Conservation (phyloP, 2,797 vertebrate genomes). For the Artibeus lituratus region DNA sequence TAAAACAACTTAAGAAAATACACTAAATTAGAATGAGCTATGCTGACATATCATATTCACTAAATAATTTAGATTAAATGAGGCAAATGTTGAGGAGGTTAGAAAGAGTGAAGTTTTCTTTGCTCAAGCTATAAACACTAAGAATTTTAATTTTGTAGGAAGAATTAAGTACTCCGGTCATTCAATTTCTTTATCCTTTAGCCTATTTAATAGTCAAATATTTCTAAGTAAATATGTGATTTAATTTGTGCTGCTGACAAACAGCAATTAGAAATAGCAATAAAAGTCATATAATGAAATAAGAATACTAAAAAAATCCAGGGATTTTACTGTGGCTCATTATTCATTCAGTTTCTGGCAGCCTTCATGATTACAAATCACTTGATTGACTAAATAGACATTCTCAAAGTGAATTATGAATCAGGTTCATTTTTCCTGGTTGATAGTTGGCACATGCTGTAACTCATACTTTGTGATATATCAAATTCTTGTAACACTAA, state of each 20-base stretch:
- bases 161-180: slow-evolving; percentile 57
- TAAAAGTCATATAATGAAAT: slow-evolving; percentile 85
- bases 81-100: neutral
- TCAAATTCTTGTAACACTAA: slow-evolving; percentile 82
- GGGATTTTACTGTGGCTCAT: slow-evolving; percentile 92
- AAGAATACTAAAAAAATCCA: slow-evolving; percentile 80
- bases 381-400: slow-evolving; percentile 99
- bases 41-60: slow-evolving; percentile 27
- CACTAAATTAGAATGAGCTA: slow-evolving; percentile 69
- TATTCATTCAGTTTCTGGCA: slow-evolving; percentile 97
- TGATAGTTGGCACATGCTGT: slow-evolving; percentile 82
- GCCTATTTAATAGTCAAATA: slow-evolving; percentile 69
- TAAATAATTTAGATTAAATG: slow-evolving; percentile 60
- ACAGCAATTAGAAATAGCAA: slow-evolving; percentile 78
- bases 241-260: slow-evolving; percentile 80
- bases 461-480: slow-evolving; percentile 82
- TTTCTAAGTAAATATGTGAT: slow-evolving; percentile 75
- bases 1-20: slow-evolving; percentile 77
- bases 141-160: slow-evolving; percentile 34
- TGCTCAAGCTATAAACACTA: slow-evolving; percentile 33
- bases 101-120: slow-evolving; percentile 38
- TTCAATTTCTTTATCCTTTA: slow-evolving; percentile 67
- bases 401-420: slow-evolving; percentile 95
- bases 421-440: slow-evolving; percentile 83
- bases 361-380: slow-evolving; percentile 98